Base-by-base conservation (phyloP, 2,797 vertebrate genomes). In the Chelon auratus region DNA sequence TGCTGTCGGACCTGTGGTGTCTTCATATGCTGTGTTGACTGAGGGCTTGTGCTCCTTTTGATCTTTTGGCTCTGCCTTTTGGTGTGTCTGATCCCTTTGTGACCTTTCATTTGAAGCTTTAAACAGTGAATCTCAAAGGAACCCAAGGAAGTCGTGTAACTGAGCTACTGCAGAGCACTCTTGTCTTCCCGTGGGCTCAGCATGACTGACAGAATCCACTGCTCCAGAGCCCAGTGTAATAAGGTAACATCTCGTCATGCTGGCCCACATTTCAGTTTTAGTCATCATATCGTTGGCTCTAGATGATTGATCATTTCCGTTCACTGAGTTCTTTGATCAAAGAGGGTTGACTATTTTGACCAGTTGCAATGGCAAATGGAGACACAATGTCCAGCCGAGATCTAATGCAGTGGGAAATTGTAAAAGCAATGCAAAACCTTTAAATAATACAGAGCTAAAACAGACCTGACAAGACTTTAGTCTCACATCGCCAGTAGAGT, bases 171-270 rank as follows among this genome's bases (percentile, higher is more conserved):
- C 83, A 82, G 80, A 87, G 79, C 57, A 43, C 54, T 24, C 65
- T 20, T 59, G 17, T 58, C 26, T 64, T 85, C 89, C 88, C 82
- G 42, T 0, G 45, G 80, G 86, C 67, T 39, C 55, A 0, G 15
- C 37, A 39, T 92, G 89, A 93, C 48, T 82, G 88, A 92, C 86
- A 85, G 80, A 66, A 73, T 87, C 62, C 76, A 88, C 60, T 61
- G 39, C 59, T 77, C 57, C 40, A 43, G 47, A 82, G 71, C 87
- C 80, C 70, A 53, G 60, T 70, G 64, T 70, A 76, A 58, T 63
- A 66, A 51, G 37, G 43, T 60, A 77, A 82, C 83, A 85, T 87
- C 81, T 88, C 80, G 68, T 86, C 81, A 78, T 9, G 36, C 54
- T 87, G 83, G 88, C 83, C 82, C 66, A 81, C 68, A 63, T 72